Evolutionary conservation across 1,140 invertebrate genomes (phyloP).

Genomic region (Scaptodrosophila lebanonensis): DNA sequence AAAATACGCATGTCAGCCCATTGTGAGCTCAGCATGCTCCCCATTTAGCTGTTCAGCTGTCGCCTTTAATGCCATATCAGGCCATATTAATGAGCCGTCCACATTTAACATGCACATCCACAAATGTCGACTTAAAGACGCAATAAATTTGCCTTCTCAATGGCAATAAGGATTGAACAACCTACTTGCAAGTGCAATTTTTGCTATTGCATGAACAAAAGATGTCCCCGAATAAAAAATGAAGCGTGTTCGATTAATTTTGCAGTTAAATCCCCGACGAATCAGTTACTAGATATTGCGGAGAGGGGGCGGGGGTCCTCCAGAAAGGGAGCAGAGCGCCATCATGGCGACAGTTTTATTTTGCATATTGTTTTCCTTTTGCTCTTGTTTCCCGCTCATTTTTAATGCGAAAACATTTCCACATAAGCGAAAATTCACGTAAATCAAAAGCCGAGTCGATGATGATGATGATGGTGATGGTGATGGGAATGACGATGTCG

Average conservation of each 20-base stretch:
- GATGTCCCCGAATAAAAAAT: background rate
- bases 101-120: conserved; percentile 65
- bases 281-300: conserved; percentile 9
- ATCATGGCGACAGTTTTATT: conserved; percentile 35
- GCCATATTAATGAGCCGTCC: conserved; percentile 54
- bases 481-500: background rate
- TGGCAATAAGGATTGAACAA: conserved; percentile 55
- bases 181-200: conserved; percentile 3
- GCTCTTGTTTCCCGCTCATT: too few relatives aligned
- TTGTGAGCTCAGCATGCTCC: conserved; percentile 1
- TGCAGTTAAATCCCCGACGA: conserved; percentile 47
- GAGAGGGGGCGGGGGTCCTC: conserved; percentile 8
- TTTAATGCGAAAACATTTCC: conserved; percentile 61
- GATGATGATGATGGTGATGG: conserved; percentile 14
- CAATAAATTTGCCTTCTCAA: conserved; percentile 73
- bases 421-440: conserved; percentile 72
- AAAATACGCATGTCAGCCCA: too few relatives aligned
- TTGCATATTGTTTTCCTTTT: too few relatives aligned
- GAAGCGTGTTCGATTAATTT: conserved; percentile 66
- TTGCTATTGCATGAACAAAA: conserved; percentile 54
- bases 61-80: too few relatives aligned
- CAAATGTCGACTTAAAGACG: conserved; percentile 69
- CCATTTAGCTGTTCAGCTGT: conserved; percentile 1
- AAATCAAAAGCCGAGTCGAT: conserved; percentile 63
- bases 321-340: too few relatives aligned